These are phyloP conservation scores for Holacanthus passer DNA, from an alignment of 2,113 vertebrate species.

Conservation along the genomic window DNA sequence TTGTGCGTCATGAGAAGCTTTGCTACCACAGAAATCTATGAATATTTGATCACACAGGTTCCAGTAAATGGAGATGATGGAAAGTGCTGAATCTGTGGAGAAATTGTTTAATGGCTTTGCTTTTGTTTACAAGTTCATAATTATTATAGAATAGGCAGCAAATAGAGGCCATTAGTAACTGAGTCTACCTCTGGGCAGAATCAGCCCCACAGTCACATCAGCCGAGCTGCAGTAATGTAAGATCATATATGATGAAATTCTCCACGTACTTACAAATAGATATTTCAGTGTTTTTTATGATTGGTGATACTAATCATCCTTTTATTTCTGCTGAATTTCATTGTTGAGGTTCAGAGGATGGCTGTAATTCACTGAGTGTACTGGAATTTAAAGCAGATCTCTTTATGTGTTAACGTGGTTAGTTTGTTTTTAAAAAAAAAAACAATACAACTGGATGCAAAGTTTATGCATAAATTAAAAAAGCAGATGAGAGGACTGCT, in stretches of 20 bases:
- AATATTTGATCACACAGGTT: slow-evolving; percentile 71
- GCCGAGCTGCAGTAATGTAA: neutral
- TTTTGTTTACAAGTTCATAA: slow-evolving; percentile 65
- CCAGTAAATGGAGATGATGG: slow-evolving; percentile 52
- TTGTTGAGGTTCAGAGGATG: slow-evolving; percentile 14
- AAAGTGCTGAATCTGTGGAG: slow-evolving; percentile 45
- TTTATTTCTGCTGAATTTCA: slow-evolving; percentile 40
- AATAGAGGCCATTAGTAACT: slow-evolving; percentile 55
- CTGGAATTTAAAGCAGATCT: slow-evolving; percentile 46
- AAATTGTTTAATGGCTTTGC: slow-evolving; percentile 41
- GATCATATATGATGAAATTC: slow-evolving; percentile 26
- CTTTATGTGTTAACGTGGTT: slow-evolving; percentile 25
- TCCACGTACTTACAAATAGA: slow-evolving; percentile 33
- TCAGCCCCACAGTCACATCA: neutral
- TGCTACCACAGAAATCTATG: slow-evolving; percentile 58
- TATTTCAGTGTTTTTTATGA: slow-evolving; percentile 26
- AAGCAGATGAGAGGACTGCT: neutral
- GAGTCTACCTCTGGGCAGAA: slow-evolving; percentile 40
- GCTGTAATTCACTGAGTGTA: slow-evolving; percentile 26
- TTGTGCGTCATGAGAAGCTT: slow-evolving; percentile 19
- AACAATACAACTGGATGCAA: neutral
- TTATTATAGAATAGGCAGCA: slow-evolving; percentile 52
- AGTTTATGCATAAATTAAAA: neutral
- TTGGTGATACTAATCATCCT: neutral
- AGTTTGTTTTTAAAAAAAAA: slow-evolving; percentile 5